phyloP scores from a whole-genome alignment of 2,113 vertebrate species.

The Ranitomeya variabilis region DNA sequence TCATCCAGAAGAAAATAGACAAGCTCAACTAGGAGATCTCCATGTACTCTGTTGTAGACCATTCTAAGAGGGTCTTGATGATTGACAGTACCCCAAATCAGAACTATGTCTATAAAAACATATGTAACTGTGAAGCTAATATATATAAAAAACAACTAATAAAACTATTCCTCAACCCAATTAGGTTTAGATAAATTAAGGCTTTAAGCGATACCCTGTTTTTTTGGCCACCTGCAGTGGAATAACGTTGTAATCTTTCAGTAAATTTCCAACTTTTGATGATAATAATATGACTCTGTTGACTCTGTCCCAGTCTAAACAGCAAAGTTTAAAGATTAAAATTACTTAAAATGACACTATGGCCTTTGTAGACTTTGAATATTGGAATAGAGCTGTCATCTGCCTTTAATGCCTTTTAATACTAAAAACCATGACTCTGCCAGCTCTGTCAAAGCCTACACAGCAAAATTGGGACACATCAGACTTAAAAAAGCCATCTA shows the following conservation, averaged over 20 bases:
- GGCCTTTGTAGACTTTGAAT: too few species aligned
- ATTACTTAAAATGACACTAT: too few species aligned
- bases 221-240: too few species aligned
- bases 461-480: too few species aligned
- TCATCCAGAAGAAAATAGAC: conserved; percentile 22
- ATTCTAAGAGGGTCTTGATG: neutral
- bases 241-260: neutral
- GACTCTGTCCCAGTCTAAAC: neutral
- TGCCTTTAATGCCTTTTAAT: too few species aligned
- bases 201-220: too few species aligned
- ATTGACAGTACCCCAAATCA: neutral
- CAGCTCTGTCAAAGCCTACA: too few species aligned
- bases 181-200: neutral
- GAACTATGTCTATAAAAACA: neutral
- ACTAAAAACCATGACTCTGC: too few species aligned
- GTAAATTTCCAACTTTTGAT: neutral
- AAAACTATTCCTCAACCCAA: neutral
- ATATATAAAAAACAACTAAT: neutral
- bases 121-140: neutral
- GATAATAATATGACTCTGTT: too few species aligned
- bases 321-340: neutral
- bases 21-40: neutral
- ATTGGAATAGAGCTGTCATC: too few species aligned
- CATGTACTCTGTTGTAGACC: neutral
- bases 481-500: too few species aligned